phyloP scores from a whole-genome alignment of 2,888 invertebrate species.

The Euphydryas editha region DNA sequence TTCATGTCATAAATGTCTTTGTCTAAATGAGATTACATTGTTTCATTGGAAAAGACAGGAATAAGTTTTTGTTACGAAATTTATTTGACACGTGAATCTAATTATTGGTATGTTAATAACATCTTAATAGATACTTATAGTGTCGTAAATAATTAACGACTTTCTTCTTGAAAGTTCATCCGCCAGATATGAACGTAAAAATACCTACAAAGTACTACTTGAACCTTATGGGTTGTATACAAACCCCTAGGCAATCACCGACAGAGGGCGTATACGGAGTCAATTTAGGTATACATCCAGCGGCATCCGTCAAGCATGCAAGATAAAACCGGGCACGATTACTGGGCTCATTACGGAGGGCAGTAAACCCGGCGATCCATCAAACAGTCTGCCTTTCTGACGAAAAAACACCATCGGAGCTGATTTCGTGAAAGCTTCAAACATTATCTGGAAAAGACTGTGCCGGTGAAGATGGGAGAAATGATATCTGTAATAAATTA shows the following conservation, averaged over 20 bases:
- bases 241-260: conserved; percentile 25
- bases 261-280: conserved; percentile 28
- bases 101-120: background rate
- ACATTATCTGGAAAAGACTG: conserved; percentile 11
- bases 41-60: too few relatives aligned
- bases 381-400: conserved; percentile 52
- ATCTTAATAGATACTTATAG: background rate
- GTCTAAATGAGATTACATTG: background rate
- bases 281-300: conserved; percentile 38
- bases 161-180: background rate
- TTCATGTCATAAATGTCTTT: background rate
- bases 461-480: conserved; percentile 16
- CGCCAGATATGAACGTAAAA: background rate
- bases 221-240: conserved; percentile 14
- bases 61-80: too few relatives aligned
- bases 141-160: background rate
- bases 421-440: conserved; percentile 37
- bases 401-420: conserved; percentile 39
- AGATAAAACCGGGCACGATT: conserved; percentile 51
- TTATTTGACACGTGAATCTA: background rate
- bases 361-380: conserved; percentile 61
- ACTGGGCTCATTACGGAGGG: conserved; percentile 56
- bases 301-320: conserved; percentile 49
- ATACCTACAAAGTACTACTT: conserved; percentile 1
- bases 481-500: conserved; percentile 5